phyloP scores from a whole-genome alignment of 2,113 vertebrate species.

The Oreochromis tanganicae region DNA sequence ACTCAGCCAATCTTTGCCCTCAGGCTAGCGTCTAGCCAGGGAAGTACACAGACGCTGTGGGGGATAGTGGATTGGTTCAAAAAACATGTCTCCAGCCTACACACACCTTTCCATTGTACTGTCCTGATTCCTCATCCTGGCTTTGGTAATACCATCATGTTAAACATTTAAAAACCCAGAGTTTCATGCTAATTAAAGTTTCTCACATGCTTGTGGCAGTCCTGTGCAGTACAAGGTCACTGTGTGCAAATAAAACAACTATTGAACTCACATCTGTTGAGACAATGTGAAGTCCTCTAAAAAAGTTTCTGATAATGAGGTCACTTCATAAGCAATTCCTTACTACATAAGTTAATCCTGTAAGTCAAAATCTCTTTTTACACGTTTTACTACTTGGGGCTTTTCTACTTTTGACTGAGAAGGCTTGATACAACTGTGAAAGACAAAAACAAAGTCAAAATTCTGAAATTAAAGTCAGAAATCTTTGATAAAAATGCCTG shows the following conservation, averaged over 20 bases:
- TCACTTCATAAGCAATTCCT: background rate
- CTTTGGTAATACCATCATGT: background rate
- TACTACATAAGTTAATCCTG: background rate
- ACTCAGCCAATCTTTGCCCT: constrained; percentile 21
- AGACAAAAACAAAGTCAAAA: background rate
- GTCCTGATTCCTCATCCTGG: background rate
- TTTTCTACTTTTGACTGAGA: background rate
- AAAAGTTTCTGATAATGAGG: background rate
- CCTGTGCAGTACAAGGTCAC: background rate
- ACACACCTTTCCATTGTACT: background rate
- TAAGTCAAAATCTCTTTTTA: background rate
- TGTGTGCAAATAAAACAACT: background rate
- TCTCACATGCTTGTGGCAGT: background rate
- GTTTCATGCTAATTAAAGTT: background rate
- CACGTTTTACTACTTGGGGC: rapidly evolving
- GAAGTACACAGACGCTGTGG: background rate
- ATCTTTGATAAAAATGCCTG: background rate
- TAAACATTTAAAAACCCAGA: background rate
- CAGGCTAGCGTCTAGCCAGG: background rate
- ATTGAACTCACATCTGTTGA: background rate
- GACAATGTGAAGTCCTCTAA: background rate
- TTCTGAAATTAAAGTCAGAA: background rate
- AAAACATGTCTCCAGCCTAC: background rate
- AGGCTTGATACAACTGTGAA: background rate
- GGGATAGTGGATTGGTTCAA: background rate